Percentiles rank a stretch among this genome's conserved stretches.
These are phyloP conservation scores for Dromius quadrimaculatus DNA, from an alignment of 2,888 invertebrate genomes.

Conservation along the genomic window DNA sequence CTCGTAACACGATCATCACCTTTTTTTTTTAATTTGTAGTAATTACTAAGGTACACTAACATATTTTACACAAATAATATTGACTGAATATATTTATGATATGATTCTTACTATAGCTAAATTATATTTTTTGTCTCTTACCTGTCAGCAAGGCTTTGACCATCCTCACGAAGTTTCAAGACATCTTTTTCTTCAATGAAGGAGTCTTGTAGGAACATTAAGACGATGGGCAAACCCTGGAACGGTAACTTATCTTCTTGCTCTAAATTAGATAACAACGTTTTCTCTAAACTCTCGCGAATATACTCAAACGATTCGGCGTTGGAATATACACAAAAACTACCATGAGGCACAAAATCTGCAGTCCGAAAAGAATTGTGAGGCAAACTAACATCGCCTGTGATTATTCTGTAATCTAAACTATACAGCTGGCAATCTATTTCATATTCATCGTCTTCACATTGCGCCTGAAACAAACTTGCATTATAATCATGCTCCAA, in stretches of 20 bases:
- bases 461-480: constrained; percentile 73
- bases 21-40: too few species aligned
- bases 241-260: constrained; percentile 90
- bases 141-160: constrained; percentile 91
- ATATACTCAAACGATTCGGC: constrained; percentile 93
- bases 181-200: constrained; percentile 86
- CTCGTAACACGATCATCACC: too few species aligned
- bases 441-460: constrained; percentile 87
- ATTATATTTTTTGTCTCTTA: too few species aligned
- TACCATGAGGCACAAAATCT: constrained; percentile 92
- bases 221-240: constrained; percentile 88
- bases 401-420: constrained; percentile 87
- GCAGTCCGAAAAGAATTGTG: constrained; percentile 86
- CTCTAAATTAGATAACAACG: constrained; percentile 88
- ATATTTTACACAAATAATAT: too few species aligned
- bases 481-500: constrained; percentile 1
- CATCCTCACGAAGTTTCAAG: constrained; percentile 87
- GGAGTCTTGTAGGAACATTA: constrained; percentile 90
- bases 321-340: constrained; percentile 91
- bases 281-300: constrained; percentile 90
- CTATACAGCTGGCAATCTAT: constrained; percentile 84
- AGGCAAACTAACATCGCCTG: constrained; percentile 84
- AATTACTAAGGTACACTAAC: too few species aligned
- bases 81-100: too few species aligned
- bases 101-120: too few species aligned